A percentile compares a stretch with the other conserved stretches of the same genome.
These are phyloP conservation scores for Diplodus puntazzo DNA, from an alignment of 2,797 vertebrate species.

Conservation along the genomic window DNA sequence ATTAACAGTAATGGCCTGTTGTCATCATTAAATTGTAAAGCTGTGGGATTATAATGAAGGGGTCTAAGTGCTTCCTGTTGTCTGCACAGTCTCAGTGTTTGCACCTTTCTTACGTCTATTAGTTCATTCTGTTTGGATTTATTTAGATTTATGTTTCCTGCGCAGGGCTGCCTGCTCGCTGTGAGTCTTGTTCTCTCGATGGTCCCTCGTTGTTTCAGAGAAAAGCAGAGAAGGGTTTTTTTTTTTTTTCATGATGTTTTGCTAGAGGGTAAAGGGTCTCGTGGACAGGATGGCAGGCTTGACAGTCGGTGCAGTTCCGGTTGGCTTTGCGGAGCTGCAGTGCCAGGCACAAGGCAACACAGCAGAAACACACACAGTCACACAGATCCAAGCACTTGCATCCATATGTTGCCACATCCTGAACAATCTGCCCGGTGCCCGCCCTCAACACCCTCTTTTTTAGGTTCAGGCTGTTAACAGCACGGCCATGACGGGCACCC, in stretches of 20 bases:
- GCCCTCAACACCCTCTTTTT: constrained; percentile 12
- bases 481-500: constrained; percentile 78
- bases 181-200: constrained; percentile 22
- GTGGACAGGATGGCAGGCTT: constrained; percentile 29
- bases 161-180: constrained; percentile 3
- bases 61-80: constrained; percentile 65
- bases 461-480: constrained; percentile 77
- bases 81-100: constrained; percentile 45
- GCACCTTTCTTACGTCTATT: constrained; percentile 49
- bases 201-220: constrained; percentile 41
- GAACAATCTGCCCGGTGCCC: constrained; percentile 38
- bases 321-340: constrained; percentile 46
- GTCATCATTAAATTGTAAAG: constrained; percentile 57
- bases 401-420: constrained; percentile 28
- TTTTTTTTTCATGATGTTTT: constrained; percentile 26
- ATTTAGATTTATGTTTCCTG: constrained; percentile 59
- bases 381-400: constrained; percentile 1
- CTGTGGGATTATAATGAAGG: constrained; percentile 67
- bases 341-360: constrained; percentile 15
- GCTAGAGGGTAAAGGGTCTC: constrained; percentile 39
- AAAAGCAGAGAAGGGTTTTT: constrained; percentile 21
- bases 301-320: constrained; percentile 35
- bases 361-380: constrained; percentile 15
- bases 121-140: constrained; percentile 46
- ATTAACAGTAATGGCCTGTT: constrained; percentile 68